phyloP scores from a whole-genome alignment of 2,113 vertebrate species.

The Labeo rohita region DNA sequence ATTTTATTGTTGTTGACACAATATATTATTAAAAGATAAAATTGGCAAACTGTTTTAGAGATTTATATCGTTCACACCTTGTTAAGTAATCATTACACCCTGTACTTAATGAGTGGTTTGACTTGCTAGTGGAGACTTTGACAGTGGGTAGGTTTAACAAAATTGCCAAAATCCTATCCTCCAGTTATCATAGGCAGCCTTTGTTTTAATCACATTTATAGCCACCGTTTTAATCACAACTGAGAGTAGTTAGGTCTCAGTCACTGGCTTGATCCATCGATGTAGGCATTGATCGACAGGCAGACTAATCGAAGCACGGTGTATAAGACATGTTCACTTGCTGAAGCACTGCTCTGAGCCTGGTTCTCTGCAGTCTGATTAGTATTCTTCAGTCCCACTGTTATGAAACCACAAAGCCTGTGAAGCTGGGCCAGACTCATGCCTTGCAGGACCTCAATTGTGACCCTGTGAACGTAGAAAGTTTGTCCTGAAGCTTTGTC shows the following conservation, averaged over 20 bases:
- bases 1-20: too few species aligned
- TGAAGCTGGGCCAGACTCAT: constrained; percentile 13
- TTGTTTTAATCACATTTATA: neutral
- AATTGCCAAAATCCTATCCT: neutral
- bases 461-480: constrained; percentile 21
- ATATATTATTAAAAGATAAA: too few species aligned
- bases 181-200: neutral
- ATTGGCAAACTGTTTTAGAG: neutral
- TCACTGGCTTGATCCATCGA: neutral
- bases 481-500: constrained; percentile 28
- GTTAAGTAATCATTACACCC: too few species aligned
- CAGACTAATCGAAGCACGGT: neutral
- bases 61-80: neutral
- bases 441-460: constrained; percentile 27
- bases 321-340: neutral
- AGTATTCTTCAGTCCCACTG: constrained; percentile 35
- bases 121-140: neutral
- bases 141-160: neutral
- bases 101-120: neutral
- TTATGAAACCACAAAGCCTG: constrained; percentile 29
- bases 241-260: neutral
- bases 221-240: neutral
- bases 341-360: neutral
- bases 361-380: constrained; percentile 15
- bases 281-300: neutral